A percentile compares a stretch with the other conserved stretches of the same genome.
Conservation (phyloP, 2,113 vertebrate genomes). For the Chelonoidis abingdonii region DNA sequence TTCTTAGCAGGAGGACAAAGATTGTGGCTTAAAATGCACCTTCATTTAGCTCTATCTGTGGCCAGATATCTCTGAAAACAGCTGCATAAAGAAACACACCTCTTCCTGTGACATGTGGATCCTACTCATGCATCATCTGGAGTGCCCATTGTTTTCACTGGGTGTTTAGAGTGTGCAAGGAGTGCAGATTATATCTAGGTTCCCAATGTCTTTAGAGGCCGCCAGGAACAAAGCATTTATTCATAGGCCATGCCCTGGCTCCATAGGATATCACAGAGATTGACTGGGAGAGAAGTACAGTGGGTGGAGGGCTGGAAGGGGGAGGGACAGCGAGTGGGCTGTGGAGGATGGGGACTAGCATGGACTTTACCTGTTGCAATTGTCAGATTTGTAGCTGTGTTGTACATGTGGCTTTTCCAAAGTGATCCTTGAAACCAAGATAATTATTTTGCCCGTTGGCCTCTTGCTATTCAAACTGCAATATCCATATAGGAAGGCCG, state of each 20-base stretch:
- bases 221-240: accelerated
- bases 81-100: accelerated
- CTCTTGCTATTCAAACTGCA: accelerated
- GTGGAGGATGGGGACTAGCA: accelerated
- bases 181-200: accelerated
- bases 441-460: accelerated
- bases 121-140: neutral
- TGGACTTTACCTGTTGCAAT: accelerated
- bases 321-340: neutral
- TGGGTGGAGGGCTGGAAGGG: accelerated
- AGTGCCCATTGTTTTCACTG: accelerated
- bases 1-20: neutral
- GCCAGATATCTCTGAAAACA: accelerated
- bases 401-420: accelerated
- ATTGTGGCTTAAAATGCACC: accelerated
- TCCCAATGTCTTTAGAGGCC: neutral
- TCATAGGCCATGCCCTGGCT: accelerated
- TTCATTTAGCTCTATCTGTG: accelerated
- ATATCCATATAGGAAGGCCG: accelerated
- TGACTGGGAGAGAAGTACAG: neutral
- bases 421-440: neutral
- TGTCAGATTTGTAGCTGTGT: accelerated
- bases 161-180: neutral
- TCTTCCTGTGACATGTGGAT: neutral
- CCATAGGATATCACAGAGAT: accelerated